phyloP scores from a whole-genome alignment of 1,140 invertebrate species.

The Cydia pomonella region DNA sequence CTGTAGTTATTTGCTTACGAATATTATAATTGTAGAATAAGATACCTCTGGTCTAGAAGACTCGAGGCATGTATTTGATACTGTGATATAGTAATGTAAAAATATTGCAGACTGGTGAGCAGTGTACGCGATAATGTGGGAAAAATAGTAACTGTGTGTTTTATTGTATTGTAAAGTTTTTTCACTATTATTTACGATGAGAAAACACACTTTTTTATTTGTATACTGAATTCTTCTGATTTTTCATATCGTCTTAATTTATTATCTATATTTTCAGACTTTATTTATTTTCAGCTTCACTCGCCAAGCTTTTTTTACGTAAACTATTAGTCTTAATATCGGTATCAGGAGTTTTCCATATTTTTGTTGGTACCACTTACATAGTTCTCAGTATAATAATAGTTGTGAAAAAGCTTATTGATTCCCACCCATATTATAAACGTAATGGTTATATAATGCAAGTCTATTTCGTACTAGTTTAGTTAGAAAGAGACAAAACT shows the following conservation, averaged over 20 bases:
- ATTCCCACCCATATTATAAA: neutral
- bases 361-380: no score
- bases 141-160: neutral
- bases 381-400: neutral
- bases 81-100: constrained; percentile 74
- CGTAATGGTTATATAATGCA: neutral
- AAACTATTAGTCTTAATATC: no score
- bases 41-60: constrained; percentile 56
- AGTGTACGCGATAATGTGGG: neutral
- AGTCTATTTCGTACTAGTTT: neutral
- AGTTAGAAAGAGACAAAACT: constrained; percentile 3
- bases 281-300: no score
- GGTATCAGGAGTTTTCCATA: no score
- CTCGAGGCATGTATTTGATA: constrained; percentile 66
- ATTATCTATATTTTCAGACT: neutral
- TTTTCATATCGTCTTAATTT: neutral
- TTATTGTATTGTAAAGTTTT: neutral
- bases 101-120: constrained; percentile 35
- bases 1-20: constrained; percentile 10
- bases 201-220: neutral
- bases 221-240: neutral
- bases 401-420: neutral
- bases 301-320: no score
- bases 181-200: neutral
- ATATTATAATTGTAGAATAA: constrained; percentile 26